A percentile compares a stretch with the other conserved stretches of the same genome.
phyloP scores from a whole-genome alignment of 1,140 invertebrate genomes.

The Euura lappo region DNA sequence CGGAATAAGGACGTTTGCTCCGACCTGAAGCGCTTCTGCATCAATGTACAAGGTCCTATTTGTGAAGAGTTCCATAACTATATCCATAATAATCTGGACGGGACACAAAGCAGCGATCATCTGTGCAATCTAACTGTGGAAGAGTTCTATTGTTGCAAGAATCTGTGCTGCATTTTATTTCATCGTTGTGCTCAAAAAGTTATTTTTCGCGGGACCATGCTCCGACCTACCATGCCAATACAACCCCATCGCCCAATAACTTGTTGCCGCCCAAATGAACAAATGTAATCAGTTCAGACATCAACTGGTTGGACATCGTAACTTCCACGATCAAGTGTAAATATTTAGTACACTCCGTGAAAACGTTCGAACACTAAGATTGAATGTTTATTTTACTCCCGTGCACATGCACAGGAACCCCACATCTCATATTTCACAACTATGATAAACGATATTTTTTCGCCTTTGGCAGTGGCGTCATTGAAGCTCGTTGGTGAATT shows the following conservation, averaged over 20 bases:
- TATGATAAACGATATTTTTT: conserved; percentile 4
- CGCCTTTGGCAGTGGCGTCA: background rate
- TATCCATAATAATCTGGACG: background rate
- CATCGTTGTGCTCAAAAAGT: background rate
- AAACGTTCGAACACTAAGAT: conserved; percentile 1
- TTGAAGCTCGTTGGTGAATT: conserved; percentile 2
- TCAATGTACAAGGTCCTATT: background rate
- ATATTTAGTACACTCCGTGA: background rate
- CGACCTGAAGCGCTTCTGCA: background rate
- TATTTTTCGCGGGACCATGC: background rate
- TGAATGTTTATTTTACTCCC: conserved; percentile 3
- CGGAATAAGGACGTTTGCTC: background rate
- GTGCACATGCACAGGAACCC: background rate
- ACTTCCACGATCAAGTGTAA: background rate
- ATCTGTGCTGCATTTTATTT: background rate
- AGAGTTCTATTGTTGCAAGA: background rate
- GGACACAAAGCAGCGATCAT: too few relatives aligned
- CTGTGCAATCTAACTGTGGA: too few relatives aligned
- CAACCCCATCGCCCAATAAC: background rate
- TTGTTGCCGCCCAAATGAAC: background rate
- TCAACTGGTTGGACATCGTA: background rate
- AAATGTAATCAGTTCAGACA: background rate
- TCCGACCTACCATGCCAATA: too few relatives aligned
- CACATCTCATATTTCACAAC: background rate
- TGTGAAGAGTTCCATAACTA: background rate